Evolutionary conservation across 2,888 invertebrate genomes (phyloP), one percentile per base, ranked within the genome.

Genomic region (Drosophila prostipennis): DNA sequence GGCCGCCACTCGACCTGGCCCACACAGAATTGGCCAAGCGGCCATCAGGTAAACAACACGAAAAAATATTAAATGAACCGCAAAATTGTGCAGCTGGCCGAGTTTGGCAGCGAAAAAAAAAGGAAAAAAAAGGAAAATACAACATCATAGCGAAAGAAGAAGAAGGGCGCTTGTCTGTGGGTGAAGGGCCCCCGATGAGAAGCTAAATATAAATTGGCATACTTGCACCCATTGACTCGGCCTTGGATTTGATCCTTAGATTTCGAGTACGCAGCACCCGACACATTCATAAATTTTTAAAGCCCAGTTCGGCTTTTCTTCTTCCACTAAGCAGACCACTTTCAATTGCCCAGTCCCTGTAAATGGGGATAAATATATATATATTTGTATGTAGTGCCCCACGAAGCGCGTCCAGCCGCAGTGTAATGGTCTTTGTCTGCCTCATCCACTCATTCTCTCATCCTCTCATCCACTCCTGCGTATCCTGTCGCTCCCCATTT

Each of bases 11-110:
- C 58, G 57, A 57, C 57, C 46, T 48, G 48, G 48, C 34, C 48
- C 34, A 46, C 36, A 16, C 42, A 16, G 40, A 57, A 57, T 55
- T 49, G 54, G 42, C 54, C 48, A 34, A 32, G 29, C 51, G 58
- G 71, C 57, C 78, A 26, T 26, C 26, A 77, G 86, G 87, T 85
- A 83, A 85, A 87, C 79, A 85, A 86, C 71, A 79, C 77, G 81
- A 76, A 74, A 74, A 69, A 80, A 85, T 77, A 83, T 81, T 87
- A 81, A 88, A 85, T 88, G 88, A 88, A 85, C 87, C 85, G 79
- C 78, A 86, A 85, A 88, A 86, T 86, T 83, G 88, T 88, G 79
- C 77, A 86, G 80, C 79, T 76, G 70, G 61, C 75, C 68, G 52
- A 71, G 63, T 56, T 52, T 26, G 39, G 37, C 37, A 48, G 60